Percentiles rank a stretch among this genome's conserved stretches.
These are phyloP conservation scores for Hydrolagus affinis DNA, from an alignment of 2,113 vertebrate genomes.

Conservation along the genomic window DNA sequence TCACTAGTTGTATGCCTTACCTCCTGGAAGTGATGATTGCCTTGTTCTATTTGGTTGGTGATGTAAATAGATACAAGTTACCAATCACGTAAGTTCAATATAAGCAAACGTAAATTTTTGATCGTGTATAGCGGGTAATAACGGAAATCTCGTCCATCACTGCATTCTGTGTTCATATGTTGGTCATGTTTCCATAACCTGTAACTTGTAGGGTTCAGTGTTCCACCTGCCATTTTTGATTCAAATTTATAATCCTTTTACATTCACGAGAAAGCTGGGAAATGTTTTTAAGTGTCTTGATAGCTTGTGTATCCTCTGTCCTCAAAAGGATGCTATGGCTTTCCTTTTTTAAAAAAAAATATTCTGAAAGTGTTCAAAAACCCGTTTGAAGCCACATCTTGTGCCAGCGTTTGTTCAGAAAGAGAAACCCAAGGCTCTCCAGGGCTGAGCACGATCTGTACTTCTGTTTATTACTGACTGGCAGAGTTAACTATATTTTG, in stretches of 20 bases:
- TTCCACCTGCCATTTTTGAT: conserved; percentile 14
- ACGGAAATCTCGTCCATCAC: conserved; percentile 22
- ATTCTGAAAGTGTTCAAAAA: background rate
- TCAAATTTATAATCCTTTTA: conserved; percentile 10
- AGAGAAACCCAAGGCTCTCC: background rate
- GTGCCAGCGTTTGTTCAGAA: background rate
- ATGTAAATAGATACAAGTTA: background rate
- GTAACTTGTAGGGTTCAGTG: conserved; percentile 20
- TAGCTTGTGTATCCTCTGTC: conserved; percentile 16
- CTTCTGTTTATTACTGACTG: conserved; percentile 31
- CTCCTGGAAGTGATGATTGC: background rate
- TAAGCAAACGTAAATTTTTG: background rate
- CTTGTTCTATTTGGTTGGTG: background rate
- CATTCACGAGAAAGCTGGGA: conserved; percentile 26
- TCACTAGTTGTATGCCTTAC: background rate
- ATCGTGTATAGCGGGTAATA: conserved; percentile 9
- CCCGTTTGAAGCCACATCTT: conserved; percentile 21
- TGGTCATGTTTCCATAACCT: conserved; percentile 6
- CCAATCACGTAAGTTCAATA: background rate
- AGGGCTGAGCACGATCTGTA: conserved; percentile 19
- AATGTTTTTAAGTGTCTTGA: conserved; percentile 26
- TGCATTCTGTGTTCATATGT: conserved; percentile 21
- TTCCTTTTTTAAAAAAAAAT: conserved; percentile 10
- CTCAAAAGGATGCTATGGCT: conserved; percentile 12
- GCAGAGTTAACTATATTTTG: conserved; percentile 32